These are phyloP conservation scores for Formica selysi DNA, from an alignment of 1,140 invertebrate species.

Conservation along the genomic window DNA sequence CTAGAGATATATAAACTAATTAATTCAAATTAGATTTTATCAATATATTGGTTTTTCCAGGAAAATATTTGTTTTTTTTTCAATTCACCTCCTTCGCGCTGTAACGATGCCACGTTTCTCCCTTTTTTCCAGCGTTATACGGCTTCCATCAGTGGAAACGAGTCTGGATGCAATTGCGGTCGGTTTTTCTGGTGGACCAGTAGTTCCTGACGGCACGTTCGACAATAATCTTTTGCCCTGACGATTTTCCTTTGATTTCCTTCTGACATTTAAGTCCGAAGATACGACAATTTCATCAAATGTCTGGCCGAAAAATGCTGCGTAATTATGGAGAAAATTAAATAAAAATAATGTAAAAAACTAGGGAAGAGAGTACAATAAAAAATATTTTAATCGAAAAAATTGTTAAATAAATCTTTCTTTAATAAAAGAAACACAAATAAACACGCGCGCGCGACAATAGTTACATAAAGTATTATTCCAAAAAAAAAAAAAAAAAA, in stretches of 20 bases:
- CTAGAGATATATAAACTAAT: background rate
- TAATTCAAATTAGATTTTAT: background rate
- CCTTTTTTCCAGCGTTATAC: conserved; percentile 78
- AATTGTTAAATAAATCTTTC: background rate
- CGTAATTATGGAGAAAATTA: conserved; percentile 34
- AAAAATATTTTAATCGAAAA: background rate
- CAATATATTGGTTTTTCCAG: background rate
- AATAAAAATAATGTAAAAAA: conserved; percentile 13
- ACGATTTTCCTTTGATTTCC: conserved; percentile 85
- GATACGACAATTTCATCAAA: conserved; percentile 85
- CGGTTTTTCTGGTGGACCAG: conserved; percentile 81
- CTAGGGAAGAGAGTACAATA: background rate
- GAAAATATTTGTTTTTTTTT: background rate
- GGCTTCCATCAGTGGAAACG: conserved; percentile 82
- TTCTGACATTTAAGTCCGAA: conserved; percentile 83
- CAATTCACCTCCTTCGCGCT: conserved; percentile 74
- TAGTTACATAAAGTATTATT: background rate
- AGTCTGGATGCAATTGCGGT: conserved; percentile 82
- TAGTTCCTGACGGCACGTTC: conserved; percentile 83
- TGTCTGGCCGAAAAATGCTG: conserved; percentile 81
- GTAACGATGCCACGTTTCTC: conserved; percentile 78
- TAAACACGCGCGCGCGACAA: background rate
- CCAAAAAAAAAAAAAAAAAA: background rate
- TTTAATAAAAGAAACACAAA: background rate
- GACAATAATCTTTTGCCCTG: conserved; percentile 84